Conservation (phyloP, 2,113 vertebrate genomes). For the Oryzias celebensis region DNA sequence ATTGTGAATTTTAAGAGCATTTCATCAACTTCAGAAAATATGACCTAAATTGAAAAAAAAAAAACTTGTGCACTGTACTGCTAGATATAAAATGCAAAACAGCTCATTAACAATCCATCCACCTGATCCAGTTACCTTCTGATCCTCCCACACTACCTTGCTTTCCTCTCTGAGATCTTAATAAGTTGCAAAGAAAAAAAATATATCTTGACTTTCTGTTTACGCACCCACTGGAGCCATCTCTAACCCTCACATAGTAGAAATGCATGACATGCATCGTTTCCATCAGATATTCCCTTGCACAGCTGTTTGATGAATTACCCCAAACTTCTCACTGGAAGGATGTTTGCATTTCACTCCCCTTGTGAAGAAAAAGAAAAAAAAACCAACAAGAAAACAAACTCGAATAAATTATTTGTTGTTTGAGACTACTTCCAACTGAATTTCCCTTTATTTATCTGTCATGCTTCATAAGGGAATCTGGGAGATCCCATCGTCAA, state of each 20-base stretch:
- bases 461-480: constrained; percentile 41
- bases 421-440: constrained; percentile 42
- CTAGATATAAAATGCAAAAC: too few species aligned
- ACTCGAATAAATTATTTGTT: constrained; percentile 49
- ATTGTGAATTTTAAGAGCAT: too few species aligned
- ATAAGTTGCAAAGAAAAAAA: not conserved
- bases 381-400: constrained; percentile 41
- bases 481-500: constrained; percentile 28
- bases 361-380: constrained; percentile 27
- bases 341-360: constrained; percentile 37
- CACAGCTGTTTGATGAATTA: constrained; percentile 26
- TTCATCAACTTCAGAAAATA: too few species aligned
- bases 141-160: constrained; percentile 7
- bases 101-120: not conserved
- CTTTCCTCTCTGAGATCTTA: constrained; percentile 2
- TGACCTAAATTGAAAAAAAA: too few species aligned
- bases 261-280: constrained; percentile 12
- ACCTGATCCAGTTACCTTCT: not conserved
- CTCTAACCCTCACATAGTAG: constrained; percentile 3
- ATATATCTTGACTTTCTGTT: not conserved
- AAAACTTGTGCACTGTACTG: too few species aligned
- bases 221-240: not conserved
- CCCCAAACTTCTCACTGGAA: constrained; percentile 15
- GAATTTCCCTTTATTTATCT: constrained; percentile 51
- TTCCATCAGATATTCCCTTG: constrained; percentile 19